These are phyloP conservation scores for Paramormyrops kingsleyae DNA, from an alignment of 2,113 vertebrate genomes.

Conservation along the genomic window DNA sequence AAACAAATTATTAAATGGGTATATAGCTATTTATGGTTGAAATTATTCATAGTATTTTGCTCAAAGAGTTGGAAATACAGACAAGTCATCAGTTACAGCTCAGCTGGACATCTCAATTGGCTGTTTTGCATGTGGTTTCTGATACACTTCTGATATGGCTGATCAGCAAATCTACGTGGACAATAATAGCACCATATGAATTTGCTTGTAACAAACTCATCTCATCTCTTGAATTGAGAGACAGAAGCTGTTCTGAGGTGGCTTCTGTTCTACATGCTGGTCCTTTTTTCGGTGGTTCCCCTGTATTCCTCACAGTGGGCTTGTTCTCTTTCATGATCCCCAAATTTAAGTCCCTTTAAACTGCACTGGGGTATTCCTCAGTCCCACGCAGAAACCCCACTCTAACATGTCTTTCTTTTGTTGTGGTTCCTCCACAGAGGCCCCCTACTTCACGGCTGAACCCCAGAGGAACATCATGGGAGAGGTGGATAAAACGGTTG, in stretches of 20 bases:
- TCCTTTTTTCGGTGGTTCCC: not conserved
- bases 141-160: not conserved
- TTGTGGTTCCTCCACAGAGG: constrained; percentile 58
- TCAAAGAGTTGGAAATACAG: not conserved
- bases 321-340: not conserved
- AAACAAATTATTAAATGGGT: not conserved
- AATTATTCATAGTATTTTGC: not conserved
- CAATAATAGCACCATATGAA: not conserved
- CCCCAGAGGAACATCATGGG: constrained; percentile 66
- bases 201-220: not conserved
- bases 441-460: constrained; percentile 72
- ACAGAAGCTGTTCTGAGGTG: not conserved
- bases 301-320: not conserved
- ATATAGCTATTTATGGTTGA: not conserved
- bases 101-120: not conserved
- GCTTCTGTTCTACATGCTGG: not conserved
- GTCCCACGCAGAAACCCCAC: not conserved
- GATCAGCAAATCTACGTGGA: not conserved
- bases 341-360: not conserved
- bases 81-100: not conserved
- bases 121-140: not conserved
- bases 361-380: not conserved
- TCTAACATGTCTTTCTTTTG: not conserved
- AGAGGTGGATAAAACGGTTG: constrained; percentile 72
- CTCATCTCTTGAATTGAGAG: not conserved